These are phyloP conservation scores for Conchocele bisecta DNA, from an alignment of 2,888 invertebrate species.

Conservation along the genomic window DNA sequence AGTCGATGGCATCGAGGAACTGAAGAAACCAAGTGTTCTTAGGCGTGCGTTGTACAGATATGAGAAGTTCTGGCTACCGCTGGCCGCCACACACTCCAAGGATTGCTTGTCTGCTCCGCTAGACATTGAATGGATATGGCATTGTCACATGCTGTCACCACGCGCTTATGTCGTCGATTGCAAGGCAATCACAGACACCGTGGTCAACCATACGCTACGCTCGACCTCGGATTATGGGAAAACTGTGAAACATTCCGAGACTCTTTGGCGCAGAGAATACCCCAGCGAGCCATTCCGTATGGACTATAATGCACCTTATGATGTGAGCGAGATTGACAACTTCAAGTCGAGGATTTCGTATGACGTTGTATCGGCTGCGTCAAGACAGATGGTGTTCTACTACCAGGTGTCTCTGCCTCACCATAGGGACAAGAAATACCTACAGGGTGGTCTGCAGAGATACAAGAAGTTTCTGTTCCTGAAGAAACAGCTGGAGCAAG, in stretches of 20 bases:
- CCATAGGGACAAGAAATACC: slow-evolving; percentile 81
- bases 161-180: slow-evolving; percentile 75
- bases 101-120: slow-evolving; percentile 82
- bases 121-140: slow-evolving; percentile 84
- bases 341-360: slow-evolving; percentile 71
- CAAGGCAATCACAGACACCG: slow-evolving; percentile 62
- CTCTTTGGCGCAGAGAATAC: slow-evolving; percentile 70
- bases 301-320: slow-evolving; percentile 22
- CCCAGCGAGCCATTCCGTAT: slow-evolving; percentile 66
- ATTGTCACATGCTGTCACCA: slow-evolving; percentile 82
- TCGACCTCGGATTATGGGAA: slow-evolving; percentile 61
- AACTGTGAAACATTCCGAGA: slow-evolving; percentile 57
- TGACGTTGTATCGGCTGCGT: slow-evolving; percentile 81
- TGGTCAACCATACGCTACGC: slow-evolving; percentile 82
- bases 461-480: slow-evolving; percentile 83
- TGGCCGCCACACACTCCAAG: slow-evolving; percentile 76
- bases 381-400: slow-evolving; percentile 83
- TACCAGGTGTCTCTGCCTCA: slow-evolving; percentile 84
- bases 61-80: slow-evolving; percentile 83
- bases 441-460: slow-evolving; percentile 80
- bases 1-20: slow-evolving; percentile 60
- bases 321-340: slow-evolving; percentile 20
- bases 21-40: slow-evolving; percentile 74
- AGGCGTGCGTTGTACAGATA: slow-evolving; percentile 82
- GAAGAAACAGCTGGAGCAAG: slow-evolving; percentile 81